Conservation (phyloP, 1,140 invertebrate genomes). For the Drosophila ercepeae region DNA sequence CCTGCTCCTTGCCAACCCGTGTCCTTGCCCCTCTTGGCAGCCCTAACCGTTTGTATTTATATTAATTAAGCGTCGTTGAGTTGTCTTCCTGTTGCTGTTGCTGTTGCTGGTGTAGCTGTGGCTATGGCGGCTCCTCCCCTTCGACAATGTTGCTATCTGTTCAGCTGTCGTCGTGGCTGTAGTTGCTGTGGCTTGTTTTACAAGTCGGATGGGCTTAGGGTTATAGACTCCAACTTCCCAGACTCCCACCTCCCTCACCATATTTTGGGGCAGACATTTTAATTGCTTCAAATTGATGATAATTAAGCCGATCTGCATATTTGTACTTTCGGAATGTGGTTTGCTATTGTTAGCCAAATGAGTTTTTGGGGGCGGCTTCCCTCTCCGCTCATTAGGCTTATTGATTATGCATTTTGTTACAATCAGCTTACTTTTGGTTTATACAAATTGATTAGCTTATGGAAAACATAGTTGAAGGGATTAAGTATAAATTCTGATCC, state of each 20-base stretch:
- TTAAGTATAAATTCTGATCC: not conserved
- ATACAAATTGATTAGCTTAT: conserved; percentile 45
- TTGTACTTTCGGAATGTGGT: conserved; percentile 53
- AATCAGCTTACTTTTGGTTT: conserved; percentile 50
- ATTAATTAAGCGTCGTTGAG: conserved; percentile 80
- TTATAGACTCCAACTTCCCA: conserved; percentile 32
- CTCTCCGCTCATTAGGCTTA: conserved; percentile 44
- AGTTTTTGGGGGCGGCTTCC: conserved; percentile 29
- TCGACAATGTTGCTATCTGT: conserved; percentile 73
- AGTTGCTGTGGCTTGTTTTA: conserved; percentile 68
- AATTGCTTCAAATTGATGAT: conserved; percentile 80
- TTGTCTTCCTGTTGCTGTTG: conserved; percentile 65
- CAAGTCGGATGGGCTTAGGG: conserved; percentile 66
- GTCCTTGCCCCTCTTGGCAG: conserved; percentile 3
- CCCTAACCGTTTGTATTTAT: conserved; percentile 70
- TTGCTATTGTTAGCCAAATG: conserved; percentile 69
- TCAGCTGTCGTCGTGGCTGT: conserved; percentile 72
- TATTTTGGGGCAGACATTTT: conserved; percentile 64
- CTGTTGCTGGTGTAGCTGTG: not conserved
- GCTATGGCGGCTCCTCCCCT: conserved; percentile 13
- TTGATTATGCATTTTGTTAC: conserved; percentile 70
- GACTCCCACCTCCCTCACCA: not conserved
- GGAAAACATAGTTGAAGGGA: conserved; percentile 4
- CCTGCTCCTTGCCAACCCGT: not conserved
- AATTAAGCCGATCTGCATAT: conserved; percentile 81